A percentile compares a stretch with the other conserved stretches of the same genome.
phyloP scores from a whole-genome alignment of 2,113 vertebrate genomes.

The Pseudonaja textilis region DNA sequence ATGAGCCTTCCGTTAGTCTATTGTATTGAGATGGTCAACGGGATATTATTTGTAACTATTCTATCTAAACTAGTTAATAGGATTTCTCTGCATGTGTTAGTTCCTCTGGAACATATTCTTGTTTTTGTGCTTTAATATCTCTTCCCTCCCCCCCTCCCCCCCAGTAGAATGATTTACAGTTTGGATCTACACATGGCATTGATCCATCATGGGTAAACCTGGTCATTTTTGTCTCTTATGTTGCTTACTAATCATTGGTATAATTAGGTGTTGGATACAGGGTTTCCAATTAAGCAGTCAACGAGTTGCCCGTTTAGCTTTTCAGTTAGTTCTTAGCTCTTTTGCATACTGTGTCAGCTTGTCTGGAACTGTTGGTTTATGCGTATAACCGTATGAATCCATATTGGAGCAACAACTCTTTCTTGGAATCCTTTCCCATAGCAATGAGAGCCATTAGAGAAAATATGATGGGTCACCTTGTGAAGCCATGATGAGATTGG shows the following conservation, averaged over 20 bases:
- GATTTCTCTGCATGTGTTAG: background rate
- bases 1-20: background rate
- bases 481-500: background rate
- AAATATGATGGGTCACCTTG: background rate
- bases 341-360: background rate
- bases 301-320: background rate
- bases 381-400: background rate
- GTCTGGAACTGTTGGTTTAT: background rate
- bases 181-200: background rate
- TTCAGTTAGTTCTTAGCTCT: background rate
- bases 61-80: background rate
- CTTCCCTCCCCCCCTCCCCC: background rate
- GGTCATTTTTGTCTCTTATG: background rate
- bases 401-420: background rate
- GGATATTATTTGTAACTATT: background rate
- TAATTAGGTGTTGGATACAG: background rate
- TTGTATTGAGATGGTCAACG: background rate
- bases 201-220: background rate
- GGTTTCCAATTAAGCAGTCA: background rate
- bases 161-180: background rate
- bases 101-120: background rate
- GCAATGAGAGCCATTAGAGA: background rate
- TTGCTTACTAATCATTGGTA: background rate
- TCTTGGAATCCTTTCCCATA: background rate
- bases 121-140: background rate